Percentiles rank a stretch among this genome's conserved stretches.
Evolutionary conservation across 2,113 vertebrate species (phyloP).

Genomic region (Oriolus oriolus): DNA sequence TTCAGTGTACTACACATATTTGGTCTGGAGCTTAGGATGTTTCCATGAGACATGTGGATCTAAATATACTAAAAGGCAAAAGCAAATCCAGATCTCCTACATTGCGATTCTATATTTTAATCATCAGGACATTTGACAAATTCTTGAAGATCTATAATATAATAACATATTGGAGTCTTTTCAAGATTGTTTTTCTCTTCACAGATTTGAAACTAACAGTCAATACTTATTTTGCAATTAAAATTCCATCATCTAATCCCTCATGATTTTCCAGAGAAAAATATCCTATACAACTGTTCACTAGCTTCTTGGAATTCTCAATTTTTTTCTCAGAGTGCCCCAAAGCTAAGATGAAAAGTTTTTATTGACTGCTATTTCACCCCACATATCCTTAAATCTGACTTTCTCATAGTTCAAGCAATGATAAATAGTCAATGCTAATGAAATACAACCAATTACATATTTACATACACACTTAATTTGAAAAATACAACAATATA

Average conservation of each 20-base stretch:
- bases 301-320: constrained; percentile 1
- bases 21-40: not conserved
- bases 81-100: not conserved
- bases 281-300: not conserved
- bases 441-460: not conserved
- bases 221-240: constrained; percentile 47
- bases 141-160: not conserved
- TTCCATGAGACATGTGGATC: not conserved
- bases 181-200: constrained; percentile 8
- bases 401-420: constrained; percentile 4
- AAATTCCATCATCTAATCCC: constrained; percentile 37
- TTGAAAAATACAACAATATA: not conserved
- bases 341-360: not conserved
- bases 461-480: not conserved
- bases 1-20: not conserved
- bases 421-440: not conserved
- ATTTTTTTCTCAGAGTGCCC: not conserved
- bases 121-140: not conserved
- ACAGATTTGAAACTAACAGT: constrained; percentile 21
- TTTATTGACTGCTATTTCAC: constrained; percentile 19
- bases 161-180: constrained; percentile 1
- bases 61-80: not conserved
- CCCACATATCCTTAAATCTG: not conserved
- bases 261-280: constrained; percentile 19
- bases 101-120: not conserved